These are phyloP conservation scores for Coluber constrictor DNA, from an alignment of 2,797 vertebrate genomes.

Conservation along the genomic window DNA sequence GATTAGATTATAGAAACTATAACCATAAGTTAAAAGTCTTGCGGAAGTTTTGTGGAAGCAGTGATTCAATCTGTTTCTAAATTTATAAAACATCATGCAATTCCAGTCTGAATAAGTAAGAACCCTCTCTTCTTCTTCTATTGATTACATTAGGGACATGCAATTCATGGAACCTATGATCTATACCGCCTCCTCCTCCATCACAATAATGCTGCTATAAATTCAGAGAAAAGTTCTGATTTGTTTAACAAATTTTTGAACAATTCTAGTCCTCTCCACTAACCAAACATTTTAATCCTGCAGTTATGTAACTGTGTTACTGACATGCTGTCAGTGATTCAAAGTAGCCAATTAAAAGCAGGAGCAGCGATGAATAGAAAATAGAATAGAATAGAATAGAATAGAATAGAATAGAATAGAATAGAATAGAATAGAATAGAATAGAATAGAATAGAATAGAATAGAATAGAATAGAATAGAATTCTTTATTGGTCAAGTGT, in stretches of 20 bases:
- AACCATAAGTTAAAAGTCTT: background rate
- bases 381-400: too few relatives aligned
- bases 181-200: background rate
- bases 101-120: background rate
- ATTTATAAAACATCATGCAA: background rate
- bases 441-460: too few relatives aligned
- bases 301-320: background rate
- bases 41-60: background rate
- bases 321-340: background rate
- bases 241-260: background rate
- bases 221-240: background rate
- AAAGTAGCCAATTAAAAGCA: background rate
- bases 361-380: background rate
- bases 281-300: background rate
- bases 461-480: too few relatives aligned
- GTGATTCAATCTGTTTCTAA: background rate
- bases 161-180: background rate
- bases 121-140: background rate
- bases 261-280: background rate
- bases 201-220: background rate
- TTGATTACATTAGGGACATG: background rate
- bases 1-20: background rate
- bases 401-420: too few relatives aligned
- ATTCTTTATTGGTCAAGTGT: too few relatives aligned
- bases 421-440: too few relatives aligned